Evolutionary conservation across 2,113 vertebrate species (phyloP).

Genomic region (Colistium nudipinnis): DNA sequence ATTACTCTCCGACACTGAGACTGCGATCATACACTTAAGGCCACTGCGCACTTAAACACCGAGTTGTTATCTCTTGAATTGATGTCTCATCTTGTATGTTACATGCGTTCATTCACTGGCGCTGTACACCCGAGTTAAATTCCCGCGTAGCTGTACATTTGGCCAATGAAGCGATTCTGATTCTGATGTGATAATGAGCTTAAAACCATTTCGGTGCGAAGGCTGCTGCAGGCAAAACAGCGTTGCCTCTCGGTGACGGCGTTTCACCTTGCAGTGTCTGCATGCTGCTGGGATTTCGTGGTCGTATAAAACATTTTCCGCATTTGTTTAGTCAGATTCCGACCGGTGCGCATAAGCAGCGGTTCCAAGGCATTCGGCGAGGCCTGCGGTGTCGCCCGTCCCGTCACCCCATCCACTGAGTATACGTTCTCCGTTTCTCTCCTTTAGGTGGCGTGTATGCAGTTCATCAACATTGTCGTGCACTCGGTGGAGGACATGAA

Average conservation of each 20-base stretch:
- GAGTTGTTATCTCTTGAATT: too few relatives aligned
- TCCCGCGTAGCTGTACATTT: too few relatives aligned
- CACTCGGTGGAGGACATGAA: slow-evolving; percentile 99
- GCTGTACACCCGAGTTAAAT: too few relatives aligned
- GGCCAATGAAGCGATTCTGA: too few relatives aligned
- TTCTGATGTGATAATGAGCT: slow-evolving; percentile 11
- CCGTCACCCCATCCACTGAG: not conserved
- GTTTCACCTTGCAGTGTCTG: not conserved
- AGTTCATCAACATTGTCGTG: slow-evolving; percentile 99
- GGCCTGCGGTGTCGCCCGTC: not conserved
- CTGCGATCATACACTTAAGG: too few relatives aligned
- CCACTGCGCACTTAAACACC: too few relatives aligned
- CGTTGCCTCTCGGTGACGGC: too few relatives aligned
- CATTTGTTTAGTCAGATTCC: not conserved
- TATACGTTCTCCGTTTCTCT: not conserved
- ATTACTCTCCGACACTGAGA: too few relatives aligned
- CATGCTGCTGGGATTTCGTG: not conserved
- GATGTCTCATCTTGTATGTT: too few relatives aligned
- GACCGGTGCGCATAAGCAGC: not conserved
- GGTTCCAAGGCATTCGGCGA: not conserved
- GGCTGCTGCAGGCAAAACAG: not conserved
- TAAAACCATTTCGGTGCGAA: not conserved
- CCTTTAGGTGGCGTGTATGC: slow-evolving; percentile 96
- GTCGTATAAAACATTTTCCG: not conserved
- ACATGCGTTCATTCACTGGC: too few relatives aligned